Evolutionary conservation across 2,113 vertebrate species (phyloP).

Genomic region (Xiphias gladius): DNA sequence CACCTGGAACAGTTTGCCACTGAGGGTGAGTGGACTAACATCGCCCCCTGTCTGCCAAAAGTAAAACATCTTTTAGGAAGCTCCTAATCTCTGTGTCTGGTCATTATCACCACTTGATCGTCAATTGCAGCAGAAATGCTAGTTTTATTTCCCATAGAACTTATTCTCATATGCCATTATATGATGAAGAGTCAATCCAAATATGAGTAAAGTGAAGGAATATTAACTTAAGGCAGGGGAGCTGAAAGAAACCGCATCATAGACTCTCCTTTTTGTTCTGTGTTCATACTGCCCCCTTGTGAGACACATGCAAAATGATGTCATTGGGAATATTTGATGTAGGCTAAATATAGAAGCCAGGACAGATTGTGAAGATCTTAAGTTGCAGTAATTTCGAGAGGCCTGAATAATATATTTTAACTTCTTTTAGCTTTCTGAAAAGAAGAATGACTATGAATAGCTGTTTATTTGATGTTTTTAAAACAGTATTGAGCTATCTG

Average conservation of each 20-base stretch:
- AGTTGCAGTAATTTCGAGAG: conserved; percentile 13
- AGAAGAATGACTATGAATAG: neutral
- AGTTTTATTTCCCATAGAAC: neutral
- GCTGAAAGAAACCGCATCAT: conserved; percentile 37
- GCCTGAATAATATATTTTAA: conserved; percentile 15
- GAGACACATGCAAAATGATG: conserved; percentile 57
- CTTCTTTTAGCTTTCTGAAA: neutral
- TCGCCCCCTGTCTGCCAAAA: conserved; percentile 61
- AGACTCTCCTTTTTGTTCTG: conserved; percentile 32
- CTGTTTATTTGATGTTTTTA: neutral
- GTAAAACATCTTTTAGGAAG: neutral
- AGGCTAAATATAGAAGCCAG: conserved; percentile 61
- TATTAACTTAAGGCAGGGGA: neutral
- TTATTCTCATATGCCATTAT: neutral
- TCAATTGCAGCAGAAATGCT: neutral
- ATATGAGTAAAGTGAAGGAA: neutral
- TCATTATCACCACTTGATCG: neutral
- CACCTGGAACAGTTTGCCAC: conserved; percentile 99
- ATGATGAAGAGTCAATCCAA: neutral
- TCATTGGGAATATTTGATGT: conserved; percentile 61
- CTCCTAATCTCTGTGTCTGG: neutral
- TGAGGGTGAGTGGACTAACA: conserved; percentile 88
- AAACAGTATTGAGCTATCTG: neutral
- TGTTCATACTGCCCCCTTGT: conserved; percentile 77
- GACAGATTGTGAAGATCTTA: conserved; percentile 52